Evolutionary conservation across 2,797 vertebrate species (phyloP), one percentile per base, ranked within the genome.

Genomic region (Crenichthys baileyi): DNA sequence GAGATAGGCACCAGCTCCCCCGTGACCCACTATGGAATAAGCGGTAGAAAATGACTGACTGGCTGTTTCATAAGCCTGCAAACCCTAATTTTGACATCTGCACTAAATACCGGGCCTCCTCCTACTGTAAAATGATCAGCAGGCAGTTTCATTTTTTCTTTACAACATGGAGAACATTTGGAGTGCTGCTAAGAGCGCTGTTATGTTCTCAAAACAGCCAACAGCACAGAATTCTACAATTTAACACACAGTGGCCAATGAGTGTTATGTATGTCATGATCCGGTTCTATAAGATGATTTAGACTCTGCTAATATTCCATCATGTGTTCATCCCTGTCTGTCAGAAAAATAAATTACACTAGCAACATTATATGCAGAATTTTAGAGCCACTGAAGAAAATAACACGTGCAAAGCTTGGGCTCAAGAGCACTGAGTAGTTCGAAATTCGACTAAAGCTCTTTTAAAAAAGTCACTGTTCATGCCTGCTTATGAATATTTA

Each of bases 401-500:
- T 5, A 24, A 44, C 73, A 20, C 39, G 48, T 71, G 41, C 76
- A 78, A 70, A 67, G 24, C 20, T 3, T 44, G 71, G 20, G 18
- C 39, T 65, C 16, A 68, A 2, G 4, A 75, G 31, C 5, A 55
- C 29, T 26, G 26, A 70, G 48, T 3, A 73, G 60, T 31, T 73
- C 12, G 26, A 56, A 65, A 41, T 50, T 53, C 11, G 31, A 79
- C 50, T 7, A 36, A 31, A 41, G 39, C 67, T 70, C 60, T 63
- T 72, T 70, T 70, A 48, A 51, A 71, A 78, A 76, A 77, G 63
- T 20, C 77, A 24, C 36, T 77, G 71, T 85, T 78, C 11, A 24
- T 88, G 84, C 73, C 73, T 78, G 63, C 82, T 86, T 79, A 24
- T 91, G 87, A 92, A 91, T 89, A 91, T 88, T 78, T 82, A 79